phyloP scores from a whole-genome alignment of 1,140 invertebrate genomes.

The Galendromus occidentalis region DNA sequence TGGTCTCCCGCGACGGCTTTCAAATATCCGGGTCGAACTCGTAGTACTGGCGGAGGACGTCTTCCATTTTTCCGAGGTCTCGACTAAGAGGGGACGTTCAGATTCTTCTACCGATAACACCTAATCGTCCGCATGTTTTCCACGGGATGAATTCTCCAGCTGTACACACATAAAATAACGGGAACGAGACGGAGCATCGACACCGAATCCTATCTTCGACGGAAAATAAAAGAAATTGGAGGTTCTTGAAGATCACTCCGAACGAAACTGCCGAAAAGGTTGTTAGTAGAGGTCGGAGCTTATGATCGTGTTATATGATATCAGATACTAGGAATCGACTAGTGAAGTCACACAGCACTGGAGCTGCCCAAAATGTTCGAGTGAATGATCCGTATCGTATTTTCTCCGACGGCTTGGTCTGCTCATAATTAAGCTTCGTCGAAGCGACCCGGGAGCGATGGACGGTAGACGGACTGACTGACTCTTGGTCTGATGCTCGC shows the following conservation, averaged over 20 bases:
- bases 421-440: not conserved
- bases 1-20: not conserved
- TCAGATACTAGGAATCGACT: no score
- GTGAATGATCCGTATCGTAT: not conserved
- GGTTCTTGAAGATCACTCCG: not conserved
- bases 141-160: not conserved
- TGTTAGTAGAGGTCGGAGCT: not conserved
- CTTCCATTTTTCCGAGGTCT: not conserved
- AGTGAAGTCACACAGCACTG: not conserved
- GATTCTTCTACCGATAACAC: no score
- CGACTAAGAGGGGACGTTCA: no score
- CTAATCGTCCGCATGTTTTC: not conserved
- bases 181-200: not conserved
- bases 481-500: not conserved
- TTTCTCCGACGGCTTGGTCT: not conserved
- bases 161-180: not conserved
- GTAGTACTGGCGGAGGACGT: constrained; percentile 7
- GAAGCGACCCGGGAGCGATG: not conserved
- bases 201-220: not conserved
- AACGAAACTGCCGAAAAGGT: constrained; percentile 9
- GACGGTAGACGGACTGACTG: not conserved
- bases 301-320: not conserved
- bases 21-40: not conserved
- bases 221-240: not conserved
- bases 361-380: not conserved